Conservation (phyloP, 2,797 vertebrate genomes). For the Aphelocoma californica region DNA sequence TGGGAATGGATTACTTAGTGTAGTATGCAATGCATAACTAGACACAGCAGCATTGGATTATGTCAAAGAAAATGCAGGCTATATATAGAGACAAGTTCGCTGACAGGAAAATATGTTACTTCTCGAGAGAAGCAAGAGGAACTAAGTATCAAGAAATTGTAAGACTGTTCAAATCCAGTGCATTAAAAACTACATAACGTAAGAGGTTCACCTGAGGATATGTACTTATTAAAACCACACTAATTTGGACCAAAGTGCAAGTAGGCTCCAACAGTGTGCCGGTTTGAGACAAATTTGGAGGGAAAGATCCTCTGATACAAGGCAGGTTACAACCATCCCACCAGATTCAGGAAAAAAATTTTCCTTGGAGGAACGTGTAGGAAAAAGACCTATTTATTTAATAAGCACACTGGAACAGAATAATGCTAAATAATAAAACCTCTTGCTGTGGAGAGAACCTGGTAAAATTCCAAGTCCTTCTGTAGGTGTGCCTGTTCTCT, state of each 20-base stretch:
- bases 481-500: no score
- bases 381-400: no score
- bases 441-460: no score
- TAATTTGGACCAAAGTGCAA: neutral
- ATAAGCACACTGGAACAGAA: no score
- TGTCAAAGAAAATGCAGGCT: neutral
- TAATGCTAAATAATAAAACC: no score
- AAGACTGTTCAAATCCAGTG: neutral
- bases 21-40: neutral
- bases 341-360: no score
- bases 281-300: no score
- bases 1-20: neutral
- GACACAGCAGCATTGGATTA: neutral
- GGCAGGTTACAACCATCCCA: no score
- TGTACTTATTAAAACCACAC: neutral
- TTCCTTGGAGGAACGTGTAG: no score
- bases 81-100: neutral
- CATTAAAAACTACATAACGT: neutral
- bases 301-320: no score
- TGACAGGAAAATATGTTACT: neutral
- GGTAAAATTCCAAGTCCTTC: no score
- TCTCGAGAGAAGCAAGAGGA: neutral
- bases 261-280: neutral
- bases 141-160: neutral
- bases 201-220: neutral